Percentiles rank a stretch among this genome's conserved stretches.
Evolutionary conservation across 2,113 vertebrate species (phyloP).

Genomic region (Callochromis pleurospilus): DNA sequence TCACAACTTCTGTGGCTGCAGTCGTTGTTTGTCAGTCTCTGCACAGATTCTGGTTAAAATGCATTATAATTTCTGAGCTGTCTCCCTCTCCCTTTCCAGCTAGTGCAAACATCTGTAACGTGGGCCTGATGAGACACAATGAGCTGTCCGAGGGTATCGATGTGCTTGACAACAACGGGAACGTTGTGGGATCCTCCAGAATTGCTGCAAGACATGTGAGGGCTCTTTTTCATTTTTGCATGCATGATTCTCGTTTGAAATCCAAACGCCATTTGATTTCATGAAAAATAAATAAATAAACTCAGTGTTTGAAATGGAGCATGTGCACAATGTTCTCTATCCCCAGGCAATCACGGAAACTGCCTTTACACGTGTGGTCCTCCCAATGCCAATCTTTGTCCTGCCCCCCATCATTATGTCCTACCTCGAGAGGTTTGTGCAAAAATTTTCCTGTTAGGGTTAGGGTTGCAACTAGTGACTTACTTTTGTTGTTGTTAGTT

Average conservation of each 20-base stretch:
- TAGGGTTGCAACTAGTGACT: background rate
- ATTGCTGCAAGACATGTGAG: conserved; percentile 91
- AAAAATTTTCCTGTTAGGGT: background rate
- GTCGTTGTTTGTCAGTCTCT: background rate
- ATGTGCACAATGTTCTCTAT: conserved; percentile 42
- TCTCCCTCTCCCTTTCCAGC: conserved; percentile 65
- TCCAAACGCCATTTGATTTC: conserved; percentile 3
- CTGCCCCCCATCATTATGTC: conserved; percentile 96
- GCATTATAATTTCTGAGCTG: background rate
- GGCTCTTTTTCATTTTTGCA: background rate
- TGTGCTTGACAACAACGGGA: conserved; percentile 85
- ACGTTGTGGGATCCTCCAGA: conserved; percentile 88
- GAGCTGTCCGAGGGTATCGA: conserved; percentile 92
- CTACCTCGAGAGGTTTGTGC: conserved; percentile 89
- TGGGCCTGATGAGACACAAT: conserved; percentile 92
- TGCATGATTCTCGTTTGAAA: background rate
- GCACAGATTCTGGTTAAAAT: background rate
- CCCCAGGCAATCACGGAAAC: conserved; percentile 92
- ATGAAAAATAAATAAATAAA: background rate
- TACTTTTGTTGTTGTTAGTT: background rate
- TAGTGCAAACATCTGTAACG: conserved; percentile 96
- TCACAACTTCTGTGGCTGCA: rapidly evolving
- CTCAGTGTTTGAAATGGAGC: conserved; percentile 22
- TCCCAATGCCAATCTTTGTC: conserved; percentile 97
- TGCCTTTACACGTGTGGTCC: conserved; percentile 90